Evolutionary conservation across 2,888 invertebrate genomes (phyloP).

Genomic region (Plagodis pulveraria): DNA sequence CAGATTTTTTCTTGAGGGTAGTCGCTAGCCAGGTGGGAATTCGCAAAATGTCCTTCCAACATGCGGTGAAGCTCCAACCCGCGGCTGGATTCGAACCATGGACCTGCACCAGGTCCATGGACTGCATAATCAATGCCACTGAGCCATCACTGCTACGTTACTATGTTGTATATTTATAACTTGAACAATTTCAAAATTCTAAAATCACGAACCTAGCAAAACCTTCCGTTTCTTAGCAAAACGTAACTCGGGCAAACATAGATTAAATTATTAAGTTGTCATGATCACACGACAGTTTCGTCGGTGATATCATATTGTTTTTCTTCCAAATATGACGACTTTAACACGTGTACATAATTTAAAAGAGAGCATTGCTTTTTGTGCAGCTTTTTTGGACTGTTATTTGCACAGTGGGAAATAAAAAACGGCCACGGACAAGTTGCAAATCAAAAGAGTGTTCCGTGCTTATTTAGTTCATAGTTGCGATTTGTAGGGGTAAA

Average conservation of each 20-base stretch:
- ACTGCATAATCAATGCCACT: no score
- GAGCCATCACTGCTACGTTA: no score
- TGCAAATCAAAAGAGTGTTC: no score
- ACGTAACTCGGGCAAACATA: constrained; percentile 9
- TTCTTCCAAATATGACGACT: constrained; percentile 65
- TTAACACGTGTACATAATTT: constrained; percentile 65
- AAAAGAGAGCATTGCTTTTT: constrained; percentile 67
- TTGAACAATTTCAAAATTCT: neutral
- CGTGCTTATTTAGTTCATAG: no score
- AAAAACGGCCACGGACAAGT: constrained; percentile 33
- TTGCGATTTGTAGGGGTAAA: no score
- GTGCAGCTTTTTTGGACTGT: constrained; percentile 44
- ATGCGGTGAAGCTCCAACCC: no score
- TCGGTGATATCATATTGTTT: constrained; percentile 71
- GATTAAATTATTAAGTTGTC: constrained; percentile 19
- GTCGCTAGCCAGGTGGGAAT: no score
- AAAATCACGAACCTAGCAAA: constrained; percentile 2
- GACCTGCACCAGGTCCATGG: no score
- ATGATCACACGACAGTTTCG: constrained; percentile 44
- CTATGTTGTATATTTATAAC: no score
- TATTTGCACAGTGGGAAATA: constrained; percentile 36
- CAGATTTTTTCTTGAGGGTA: no score
- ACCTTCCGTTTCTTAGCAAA: constrained; percentile 7
- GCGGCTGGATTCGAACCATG: no score
- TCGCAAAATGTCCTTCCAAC: no score